Evolutionary conservation across 2,797 vertebrate species (phyloP).

Genomic region (Dermochelys coriacea): DNA sequence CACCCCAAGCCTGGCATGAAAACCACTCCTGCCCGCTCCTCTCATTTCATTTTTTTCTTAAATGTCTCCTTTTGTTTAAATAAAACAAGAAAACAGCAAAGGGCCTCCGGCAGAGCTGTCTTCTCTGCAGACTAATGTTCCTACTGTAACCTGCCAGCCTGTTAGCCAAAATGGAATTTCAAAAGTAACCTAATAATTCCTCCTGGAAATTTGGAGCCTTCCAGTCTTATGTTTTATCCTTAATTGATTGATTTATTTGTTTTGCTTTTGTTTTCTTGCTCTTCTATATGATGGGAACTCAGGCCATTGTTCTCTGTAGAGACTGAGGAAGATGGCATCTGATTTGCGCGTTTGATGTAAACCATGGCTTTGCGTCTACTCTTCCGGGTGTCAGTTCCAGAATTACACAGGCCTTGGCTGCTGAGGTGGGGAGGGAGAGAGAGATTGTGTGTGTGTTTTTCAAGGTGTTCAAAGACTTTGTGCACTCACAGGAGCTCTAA

Average conservation of each 20-base stretch:
- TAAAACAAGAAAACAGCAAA: constrained; percentile 42
- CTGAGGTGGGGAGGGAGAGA: not conserved
- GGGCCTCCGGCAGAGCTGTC: constrained; percentile 71
- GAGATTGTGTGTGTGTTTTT: constrained; percentile 23
- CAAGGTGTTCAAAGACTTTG: not conserved
- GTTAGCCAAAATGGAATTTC: constrained; percentile 72
- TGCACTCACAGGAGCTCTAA: constrained; percentile 9
- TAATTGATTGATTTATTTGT: constrained; percentile 73
- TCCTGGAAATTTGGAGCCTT: constrained; percentile 74
- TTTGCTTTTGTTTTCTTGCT: constrained; percentile 63
- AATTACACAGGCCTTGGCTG: constrained; percentile 59
- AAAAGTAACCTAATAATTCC: constrained; percentile 73
- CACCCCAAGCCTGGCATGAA: not conserved
- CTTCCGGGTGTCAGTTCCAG: constrained; percentile 62
- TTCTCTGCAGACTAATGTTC: constrained; percentile 65
- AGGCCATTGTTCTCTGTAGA: constrained; percentile 9
- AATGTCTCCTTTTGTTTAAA: constrained; percentile 33
- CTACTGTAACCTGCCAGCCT: constrained; percentile 72
- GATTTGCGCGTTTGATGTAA: constrained; percentile 75
- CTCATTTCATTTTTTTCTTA: not conserved
- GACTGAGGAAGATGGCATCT: constrained; percentile 68
- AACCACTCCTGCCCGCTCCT: not conserved
- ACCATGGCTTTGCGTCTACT: constrained; percentile 48
- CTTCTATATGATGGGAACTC: constrained; percentile 50
- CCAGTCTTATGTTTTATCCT: constrained; percentile 65